A percentile compares a stretch with the other conserved stretches of the same genome.
These are phyloP conservation scores for Loxodonta africana DNA, from an alignment of 2,113 vertebrate species.

Conservation along the genomic window DNA sequence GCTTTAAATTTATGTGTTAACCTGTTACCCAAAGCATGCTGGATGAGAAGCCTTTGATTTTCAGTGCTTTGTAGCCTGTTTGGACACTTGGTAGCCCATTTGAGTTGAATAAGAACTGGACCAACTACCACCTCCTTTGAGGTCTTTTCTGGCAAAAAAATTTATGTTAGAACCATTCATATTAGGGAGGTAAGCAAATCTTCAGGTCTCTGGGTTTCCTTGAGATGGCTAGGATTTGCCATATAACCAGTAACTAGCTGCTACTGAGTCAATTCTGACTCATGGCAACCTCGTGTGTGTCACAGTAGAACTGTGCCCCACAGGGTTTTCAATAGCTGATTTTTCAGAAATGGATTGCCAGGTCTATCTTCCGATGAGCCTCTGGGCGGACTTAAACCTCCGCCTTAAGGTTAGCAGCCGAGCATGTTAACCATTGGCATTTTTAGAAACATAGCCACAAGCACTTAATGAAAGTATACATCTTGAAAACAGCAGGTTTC, in stretches of 20 bases:
- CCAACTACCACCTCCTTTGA: neutral
- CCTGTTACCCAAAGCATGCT: neutral
- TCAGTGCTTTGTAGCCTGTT: neutral
- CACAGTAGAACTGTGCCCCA: neutral
- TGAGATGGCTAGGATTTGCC: neutral
- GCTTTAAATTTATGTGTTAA: neutral
- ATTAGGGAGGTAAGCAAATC: neutral
- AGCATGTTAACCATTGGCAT: neutral
- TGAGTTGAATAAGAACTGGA: neutral
- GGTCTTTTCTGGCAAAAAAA: neutral
- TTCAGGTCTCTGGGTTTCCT: constrained; percentile 1
- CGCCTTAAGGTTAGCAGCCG: neutral
- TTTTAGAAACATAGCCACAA: constrained; percentile 8
- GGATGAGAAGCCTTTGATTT: neutral
- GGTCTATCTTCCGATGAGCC: neutral
- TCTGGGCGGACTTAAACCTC: neutral
- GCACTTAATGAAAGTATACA: constrained; percentile 14
- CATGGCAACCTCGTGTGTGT: neutral
- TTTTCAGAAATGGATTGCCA: neutral
- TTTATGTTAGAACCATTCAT: neutral
- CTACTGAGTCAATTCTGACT: neutral
- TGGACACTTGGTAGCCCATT: neutral
- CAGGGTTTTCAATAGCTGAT: neutral
- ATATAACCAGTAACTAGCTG: neutral
- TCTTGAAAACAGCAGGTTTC: constrained; percentile 9